Evolutionary conservation across 2,113 vertebrate species (phyloP).

Genomic region (Ciconia maguari): DNA sequence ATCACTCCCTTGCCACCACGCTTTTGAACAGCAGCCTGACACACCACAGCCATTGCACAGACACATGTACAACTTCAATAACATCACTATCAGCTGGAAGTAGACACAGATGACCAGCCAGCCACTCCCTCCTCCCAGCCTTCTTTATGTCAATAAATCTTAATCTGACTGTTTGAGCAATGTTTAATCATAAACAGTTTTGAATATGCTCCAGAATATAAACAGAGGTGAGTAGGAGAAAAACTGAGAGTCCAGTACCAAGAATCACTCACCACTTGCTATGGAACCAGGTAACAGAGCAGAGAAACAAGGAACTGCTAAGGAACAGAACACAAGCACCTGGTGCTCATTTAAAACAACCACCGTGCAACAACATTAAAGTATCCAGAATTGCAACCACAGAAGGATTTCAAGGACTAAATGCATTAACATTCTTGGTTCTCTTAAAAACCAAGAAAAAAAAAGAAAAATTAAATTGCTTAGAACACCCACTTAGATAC

Average conservation of each 20-base stretch:
- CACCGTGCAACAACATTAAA: background rate
- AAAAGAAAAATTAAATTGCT: background rate
- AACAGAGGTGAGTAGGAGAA: slow-evolving; percentile 13
- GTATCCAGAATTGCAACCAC: background rate
- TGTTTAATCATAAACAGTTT: slow-evolving; percentile 67
- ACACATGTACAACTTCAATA: background rate
- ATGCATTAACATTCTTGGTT: slow-evolving; percentile 24
- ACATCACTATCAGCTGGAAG: slow-evolving; percentile 8
- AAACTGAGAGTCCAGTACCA: background rate
- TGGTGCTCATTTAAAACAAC: background rate
- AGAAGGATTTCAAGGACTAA: slow-evolving; percentile 22
- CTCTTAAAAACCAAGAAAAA: slow-evolving; percentile 14
- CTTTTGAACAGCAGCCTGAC: background rate
- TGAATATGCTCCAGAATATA: background rate
- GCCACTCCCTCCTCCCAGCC: slow-evolving; percentile 9
- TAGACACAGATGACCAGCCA: background rate
- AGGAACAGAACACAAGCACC: background rate
- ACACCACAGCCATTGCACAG: background rate
- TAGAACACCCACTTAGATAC: slow-evolving; percentile 41
- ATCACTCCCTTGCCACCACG: background rate
- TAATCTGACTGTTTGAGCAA: slow-evolving; percentile 44
- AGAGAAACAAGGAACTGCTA: background rate
- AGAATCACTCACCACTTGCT: background rate
- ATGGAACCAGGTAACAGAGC: background rate
- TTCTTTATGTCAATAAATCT: slow-evolving; percentile 54